phyloP scores from a whole-genome alignment of 2,888 invertebrate genomes.

The Odontomyia ornata region DNA sequence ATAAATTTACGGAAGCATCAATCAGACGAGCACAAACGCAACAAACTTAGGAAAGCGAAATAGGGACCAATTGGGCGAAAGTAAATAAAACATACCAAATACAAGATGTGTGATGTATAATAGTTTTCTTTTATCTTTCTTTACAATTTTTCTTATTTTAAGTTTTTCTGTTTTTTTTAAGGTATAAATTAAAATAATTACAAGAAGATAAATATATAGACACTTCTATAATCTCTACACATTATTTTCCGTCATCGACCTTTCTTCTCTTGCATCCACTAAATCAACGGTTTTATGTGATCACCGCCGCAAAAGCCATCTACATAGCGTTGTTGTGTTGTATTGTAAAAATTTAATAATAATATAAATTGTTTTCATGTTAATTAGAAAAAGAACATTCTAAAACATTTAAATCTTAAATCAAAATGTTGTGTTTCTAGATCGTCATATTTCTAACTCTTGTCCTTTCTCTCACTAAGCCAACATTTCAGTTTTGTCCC shows the following conservation, averaged over 20 bases:
- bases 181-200: slow-evolving; percentile 49
- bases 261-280: slow-evolving; percentile 10
- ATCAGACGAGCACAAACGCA: not conserved
- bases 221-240: slow-evolving; percentile 47
- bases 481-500: not conserved
- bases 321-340: slow-evolving; percentile 37
- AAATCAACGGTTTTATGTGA: not conserved
- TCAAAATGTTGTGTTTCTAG: slow-evolving; percentile 5
- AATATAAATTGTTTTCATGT: slow-evolving; percentile 43
- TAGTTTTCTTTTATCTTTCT: slow-evolving; percentile 46
- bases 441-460: not conserved
- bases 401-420: slow-evolving; percentile 47
- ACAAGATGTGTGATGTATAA: slow-evolving; percentile 50
- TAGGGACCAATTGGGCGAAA: not conserved
- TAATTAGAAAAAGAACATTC: slow-evolving; percentile 45
- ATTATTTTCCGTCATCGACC: slow-evolving; percentile 20
- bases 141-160: slow-evolving; percentile 42
- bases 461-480: not conserved
- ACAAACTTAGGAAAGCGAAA: not conserved
- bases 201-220: slow-evolving; percentile 47
- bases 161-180: slow-evolving; percentile 38
- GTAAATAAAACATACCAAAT: slow-evolving; percentile 39
- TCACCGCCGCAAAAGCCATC: not conserved
- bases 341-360: slow-evolving; percentile 48
- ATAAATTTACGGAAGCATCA: no score